Evolutionary conservation across 2,797 vertebrate genomes (phyloP).

Genomic region (Gallinago solitaria): DNA sequence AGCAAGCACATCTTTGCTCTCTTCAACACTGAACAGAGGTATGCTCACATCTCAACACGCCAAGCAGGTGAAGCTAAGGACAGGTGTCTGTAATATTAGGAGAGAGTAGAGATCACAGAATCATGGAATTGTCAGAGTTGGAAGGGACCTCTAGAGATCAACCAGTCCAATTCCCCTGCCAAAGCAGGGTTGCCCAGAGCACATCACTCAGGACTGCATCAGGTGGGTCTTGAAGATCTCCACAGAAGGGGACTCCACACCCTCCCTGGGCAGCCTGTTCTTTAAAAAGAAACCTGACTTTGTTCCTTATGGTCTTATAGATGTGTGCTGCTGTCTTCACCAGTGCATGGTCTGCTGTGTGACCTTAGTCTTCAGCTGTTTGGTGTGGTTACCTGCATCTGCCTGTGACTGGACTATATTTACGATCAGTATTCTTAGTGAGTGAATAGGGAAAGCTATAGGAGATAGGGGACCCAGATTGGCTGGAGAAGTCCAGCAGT

Average conservation of each 20-base stretch:
- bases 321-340: not conserved
- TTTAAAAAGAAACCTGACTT: not conserved
- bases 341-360: not conserved
- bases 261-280: too few relatives aligned
- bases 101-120: not conserved
- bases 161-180: too few relatives aligned
- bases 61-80: not conserved
- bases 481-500: not conserved
- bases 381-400: not conserved
- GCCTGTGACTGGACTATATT: not conserved
- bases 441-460: not conserved
- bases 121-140: too few relatives aligned
- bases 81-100: not conserved
- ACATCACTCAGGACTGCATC: too few relatives aligned
- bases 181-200: too few relatives aligned
- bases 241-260: too few relatives aligned
- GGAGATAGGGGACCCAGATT: not conserved
- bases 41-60: not conserved
- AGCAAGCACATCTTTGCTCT: slow-evolving; percentile 98
- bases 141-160: too few relatives aligned
- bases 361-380: not conserved
- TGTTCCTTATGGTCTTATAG: not conserved
- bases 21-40: slow-evolving; percentile 99
- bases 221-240: too few relatives aligned
- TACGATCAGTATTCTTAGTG: not conserved